Percentiles rank a stretch among this genome's conserved stretches.
Evolutionary conservation across 2,888 invertebrate species (phyloP).

Genomic region (Epinotia brunnichana): DNA sequence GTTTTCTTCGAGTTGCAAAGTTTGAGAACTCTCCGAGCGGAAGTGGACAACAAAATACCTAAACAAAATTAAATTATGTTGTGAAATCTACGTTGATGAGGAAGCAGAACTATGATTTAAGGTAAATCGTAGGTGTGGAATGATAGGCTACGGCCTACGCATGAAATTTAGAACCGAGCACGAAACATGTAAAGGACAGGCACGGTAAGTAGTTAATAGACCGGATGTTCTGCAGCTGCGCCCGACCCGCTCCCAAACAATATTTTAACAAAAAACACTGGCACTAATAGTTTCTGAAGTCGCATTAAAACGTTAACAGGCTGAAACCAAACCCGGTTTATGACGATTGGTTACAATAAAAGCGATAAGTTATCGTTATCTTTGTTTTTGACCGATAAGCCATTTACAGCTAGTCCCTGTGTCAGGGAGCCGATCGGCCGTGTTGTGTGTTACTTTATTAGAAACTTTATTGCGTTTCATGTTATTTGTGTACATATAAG

Average conservation of each 20-base stretch:
- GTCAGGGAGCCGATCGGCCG: conserved; percentile 37
- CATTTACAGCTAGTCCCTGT: conserved; percentile 49
- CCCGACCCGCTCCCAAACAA: conserved; percentile 48
- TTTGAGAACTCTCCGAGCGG: conserved; percentile 28
- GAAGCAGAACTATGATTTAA: not conserved
- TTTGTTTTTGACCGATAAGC: conserved; percentile 61
- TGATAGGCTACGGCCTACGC: conserved; percentile 13
- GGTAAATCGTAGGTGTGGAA: not conserved
- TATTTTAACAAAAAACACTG: conserved; percentile 57
- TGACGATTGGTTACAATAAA: conserved; percentile 57
- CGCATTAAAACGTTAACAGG: conserved; percentile 39
- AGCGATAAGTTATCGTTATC: conserved; percentile 57
- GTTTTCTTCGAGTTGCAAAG: conserved; percentile 33
- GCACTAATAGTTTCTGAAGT: conserved; percentile 37
- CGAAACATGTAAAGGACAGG: conserved; percentile 50
- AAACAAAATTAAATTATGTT: conserved; percentile 31
- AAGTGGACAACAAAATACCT: conserved; percentile 32
- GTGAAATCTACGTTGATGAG: not conserved
- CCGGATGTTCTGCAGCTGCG: conserved; percentile 76
- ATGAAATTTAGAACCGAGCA: conserved; percentile 34
- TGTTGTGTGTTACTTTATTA: conserved; percentile 26
- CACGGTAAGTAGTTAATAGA: conserved; percentile 49
- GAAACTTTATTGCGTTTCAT: conserved; percentile 5
- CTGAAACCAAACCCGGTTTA: conserved; percentile 53
- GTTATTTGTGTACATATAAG: conserved; percentile 13